phyloP scores from a whole-genome alignment of 2,113 vertebrate genomes.

The Dipodomys spectabilis region DNA sequence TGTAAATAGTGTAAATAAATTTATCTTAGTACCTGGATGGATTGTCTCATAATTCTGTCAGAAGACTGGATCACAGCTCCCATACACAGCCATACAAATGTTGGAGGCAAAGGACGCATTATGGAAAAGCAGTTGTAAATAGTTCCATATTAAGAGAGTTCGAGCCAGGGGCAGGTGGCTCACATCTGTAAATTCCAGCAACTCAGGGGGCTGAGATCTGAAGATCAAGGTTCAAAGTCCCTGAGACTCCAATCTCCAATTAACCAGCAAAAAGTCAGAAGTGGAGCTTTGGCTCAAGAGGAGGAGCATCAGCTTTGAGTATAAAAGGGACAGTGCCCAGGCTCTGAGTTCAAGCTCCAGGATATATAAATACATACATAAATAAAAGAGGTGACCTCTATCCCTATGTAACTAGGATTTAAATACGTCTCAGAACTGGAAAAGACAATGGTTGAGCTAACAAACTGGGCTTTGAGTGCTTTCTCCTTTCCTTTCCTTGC shows the following conservation, averaged over 20 bases:
- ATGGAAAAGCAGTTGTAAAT: background rate
- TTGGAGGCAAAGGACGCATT: background rate
- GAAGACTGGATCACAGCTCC: background rate
- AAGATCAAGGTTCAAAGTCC: too few species aligned
- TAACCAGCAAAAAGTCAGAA: too few species aligned
- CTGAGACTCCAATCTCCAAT: too few species aligned
- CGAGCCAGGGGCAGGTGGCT: background rate
- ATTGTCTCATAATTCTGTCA: background rate
- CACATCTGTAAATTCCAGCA: too few species aligned
- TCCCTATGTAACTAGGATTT: background rate
- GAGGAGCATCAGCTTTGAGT: too few species aligned
- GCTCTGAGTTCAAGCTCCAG: too few species aligned
- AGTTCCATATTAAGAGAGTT: background rate
- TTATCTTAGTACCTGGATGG: too few species aligned
- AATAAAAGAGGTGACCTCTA: background rate
- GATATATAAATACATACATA: too few species aligned
- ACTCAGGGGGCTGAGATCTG: too few species aligned
- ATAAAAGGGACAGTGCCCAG: too few species aligned
- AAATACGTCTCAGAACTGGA: background rate
- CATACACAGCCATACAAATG: background rate
- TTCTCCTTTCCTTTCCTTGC: background rate
- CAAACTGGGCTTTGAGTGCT: background rate
- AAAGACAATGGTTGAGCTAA: constrained; percentile 6
- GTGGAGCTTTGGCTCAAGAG: too few species aligned
- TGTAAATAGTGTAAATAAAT: too few species aligned